Percentiles rank a stretch among this genome's conserved stretches.
These are phyloP conservation scores for Deilephila elpenor DNA, from an alignment of 2,888 invertebrate genomes.

Conservation along the genomic window DNA sequence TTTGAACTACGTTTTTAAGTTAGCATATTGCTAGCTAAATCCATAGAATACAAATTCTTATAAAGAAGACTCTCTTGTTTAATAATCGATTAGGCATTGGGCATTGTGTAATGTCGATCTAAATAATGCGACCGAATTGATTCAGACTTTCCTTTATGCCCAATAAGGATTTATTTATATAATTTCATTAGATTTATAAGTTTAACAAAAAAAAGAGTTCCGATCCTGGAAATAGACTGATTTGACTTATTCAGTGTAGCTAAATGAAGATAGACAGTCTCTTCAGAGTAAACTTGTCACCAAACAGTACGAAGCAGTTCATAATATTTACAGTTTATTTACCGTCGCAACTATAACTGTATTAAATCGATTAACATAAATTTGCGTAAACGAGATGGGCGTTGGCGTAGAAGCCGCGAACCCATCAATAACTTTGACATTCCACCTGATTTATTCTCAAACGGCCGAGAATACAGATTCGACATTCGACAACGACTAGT, in stretches of 20 bases:
- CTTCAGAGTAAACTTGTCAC: neutral
- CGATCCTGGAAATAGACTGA: neutral
- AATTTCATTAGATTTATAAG: too few species aligned
- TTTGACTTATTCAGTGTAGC: neutral
- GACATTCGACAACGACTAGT: slow-evolving; percentile 53
- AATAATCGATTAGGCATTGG: too few species aligned
- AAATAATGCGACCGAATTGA: too few species aligned
- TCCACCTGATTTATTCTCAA: slow-evolving; percentile 38
- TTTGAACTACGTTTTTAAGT: too few species aligned
- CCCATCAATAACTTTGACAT: slow-evolving; percentile 33
- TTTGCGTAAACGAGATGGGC: slow-evolving; percentile 9
- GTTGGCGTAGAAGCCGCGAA: neutral
- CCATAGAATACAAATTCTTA: too few species aligned
- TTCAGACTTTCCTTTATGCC: too few species aligned
- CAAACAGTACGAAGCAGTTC: neutral
- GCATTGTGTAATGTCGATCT: too few species aligned
- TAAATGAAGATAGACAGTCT: neutral
- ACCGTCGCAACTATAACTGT: slow-evolving; percentile 9
- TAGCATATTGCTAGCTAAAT: too few species aligned
- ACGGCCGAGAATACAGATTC: slow-evolving; percentile 39
- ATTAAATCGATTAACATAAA: neutral
- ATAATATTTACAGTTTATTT: slow-evolving; percentile 11
- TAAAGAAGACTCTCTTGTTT: too few species aligned
- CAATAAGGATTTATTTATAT: too few species aligned
- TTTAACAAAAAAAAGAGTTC: neutral